These are phyloP conservation scores for Eudasyphora cyanicolor DNA, from an alignment of 2,888 invertebrate genomes.

Conservation along the genomic window DNA sequence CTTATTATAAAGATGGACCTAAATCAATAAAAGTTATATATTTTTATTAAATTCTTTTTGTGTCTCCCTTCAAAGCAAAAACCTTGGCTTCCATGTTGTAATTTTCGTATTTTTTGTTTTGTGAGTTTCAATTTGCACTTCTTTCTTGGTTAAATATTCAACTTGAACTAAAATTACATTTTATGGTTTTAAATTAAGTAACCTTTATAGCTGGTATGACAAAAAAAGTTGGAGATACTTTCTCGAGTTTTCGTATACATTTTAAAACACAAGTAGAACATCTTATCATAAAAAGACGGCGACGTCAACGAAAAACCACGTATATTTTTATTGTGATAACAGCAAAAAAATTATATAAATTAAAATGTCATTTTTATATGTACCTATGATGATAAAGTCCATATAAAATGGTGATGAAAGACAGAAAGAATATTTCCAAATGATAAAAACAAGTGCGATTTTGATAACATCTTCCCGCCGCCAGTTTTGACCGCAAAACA, in stretches of 20 bases:
- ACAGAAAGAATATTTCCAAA: background rate
- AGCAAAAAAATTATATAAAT: slow-evolving; percentile 11
- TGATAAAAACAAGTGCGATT: background rate
- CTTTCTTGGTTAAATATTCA: slow-evolving; percentile 29
- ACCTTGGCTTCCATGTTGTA: slow-evolving; percentile 31
- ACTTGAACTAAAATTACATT: slow-evolving; percentile 43
- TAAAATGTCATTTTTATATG: slow-evolving; percentile 5
- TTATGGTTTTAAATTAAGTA: slow-evolving; percentile 37
- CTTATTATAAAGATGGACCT: too few species aligned
- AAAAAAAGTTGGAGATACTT: background rate
- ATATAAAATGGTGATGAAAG: background rate
- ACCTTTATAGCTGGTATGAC: too few species aligned
- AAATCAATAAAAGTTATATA: too few species aligned
- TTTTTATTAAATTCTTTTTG: too few species aligned
- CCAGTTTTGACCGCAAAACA: background rate
- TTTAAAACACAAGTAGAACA: background rate
- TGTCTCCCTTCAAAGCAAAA: background rate
- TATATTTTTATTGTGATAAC: slow-evolving; percentile 11
- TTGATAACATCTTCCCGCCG: slow-evolving; percentile 24
- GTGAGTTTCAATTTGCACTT: slow-evolving; percentile 1
- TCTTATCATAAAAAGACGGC: slow-evolving; percentile 16
- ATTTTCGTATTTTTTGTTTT: background rate
- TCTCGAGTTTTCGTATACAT: background rate
- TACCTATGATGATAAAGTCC: background rate
- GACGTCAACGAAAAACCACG: slow-evolving; percentile 10